Base-by-base conservation (phyloP, 2,113 vertebrate species). In the Otolemur garnettii region DNA sequence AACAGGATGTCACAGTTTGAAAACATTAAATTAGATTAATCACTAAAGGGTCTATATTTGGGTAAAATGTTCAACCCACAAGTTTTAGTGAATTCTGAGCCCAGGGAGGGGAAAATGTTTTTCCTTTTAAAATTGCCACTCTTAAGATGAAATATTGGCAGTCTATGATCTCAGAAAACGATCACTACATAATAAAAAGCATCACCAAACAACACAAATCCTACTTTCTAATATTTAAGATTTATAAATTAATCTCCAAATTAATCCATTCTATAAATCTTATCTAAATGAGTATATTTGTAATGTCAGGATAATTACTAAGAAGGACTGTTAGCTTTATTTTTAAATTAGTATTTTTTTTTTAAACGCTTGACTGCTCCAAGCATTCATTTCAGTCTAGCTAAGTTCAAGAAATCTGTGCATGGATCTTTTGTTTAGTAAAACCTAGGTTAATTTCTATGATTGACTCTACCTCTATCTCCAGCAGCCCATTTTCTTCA, bases 1-100 rank as follows among this genome's bases (percentile, higher is more conserved):
- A 97, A 96, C 89, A 97, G 94, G 93, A 96, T 97, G 93, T 94
- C 92, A 94, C 94, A 92, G 83, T 96, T 90, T 93, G 75, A 83
- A 93, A 95, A 93, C 50, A 90, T 77, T 81, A 87, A 97, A 97
- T 90, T 84, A 86, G 45, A 50, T 95, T 87, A 79, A 95, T 96
- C 94, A 94, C 83, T 66, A n/a, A 91, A 94, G 93, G 83, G 86
- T 78, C 85, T 94, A 68, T 81, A 91, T 95, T 94, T 95, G 94
- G 90, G 79, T 81, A 93, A 96, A 96, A 94, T 53, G 55, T 87
- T 87, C 85, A 90, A 81, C 87, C 80, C 75, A 92, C 86, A 93
- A 62, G 38, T 87, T 92, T 93, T 80, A 84, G 91, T 81, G 81
- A 64, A 82, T 80, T 93, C 80, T 93, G 84, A 89, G 28, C 28